Evolutionary conservation across 2,888 invertebrate species (phyloP).

Genomic region (Scotopteryx bipunctaria): DNA sequence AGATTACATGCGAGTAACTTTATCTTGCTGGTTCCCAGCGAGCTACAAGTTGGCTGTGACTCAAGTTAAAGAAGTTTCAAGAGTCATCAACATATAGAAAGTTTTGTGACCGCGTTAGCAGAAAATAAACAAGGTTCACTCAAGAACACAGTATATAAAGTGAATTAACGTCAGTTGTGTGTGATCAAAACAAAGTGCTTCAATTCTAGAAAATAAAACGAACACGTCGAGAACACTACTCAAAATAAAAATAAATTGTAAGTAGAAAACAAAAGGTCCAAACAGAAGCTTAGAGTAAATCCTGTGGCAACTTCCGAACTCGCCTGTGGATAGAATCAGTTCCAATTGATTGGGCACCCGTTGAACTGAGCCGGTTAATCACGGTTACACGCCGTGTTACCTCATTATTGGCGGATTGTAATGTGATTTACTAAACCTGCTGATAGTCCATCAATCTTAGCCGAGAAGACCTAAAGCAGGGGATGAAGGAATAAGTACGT

Average conservation of each 20-base stretch:
- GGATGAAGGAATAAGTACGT: not conserved
- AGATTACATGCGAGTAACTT: slow-evolving; percentile 22
- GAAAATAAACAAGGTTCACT: slow-evolving; percentile 15
- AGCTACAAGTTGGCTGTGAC: slow-evolving; percentile 22
- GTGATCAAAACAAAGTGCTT: too few species aligned
- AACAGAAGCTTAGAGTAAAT: slow-evolving; percentile 46
- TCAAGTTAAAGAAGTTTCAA: slow-evolving; percentile 26
- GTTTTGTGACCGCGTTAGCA: slow-evolving; percentile 23
- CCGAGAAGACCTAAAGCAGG: not conserved
- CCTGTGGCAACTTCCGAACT: slow-evolving; percentile 49
- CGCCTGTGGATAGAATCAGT: slow-evolving; percentile 54
- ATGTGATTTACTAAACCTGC: slow-evolving; percentile 41
- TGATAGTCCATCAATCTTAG: slow-evolving; percentile 10
- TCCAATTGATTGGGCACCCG: slow-evolving; percentile 63
- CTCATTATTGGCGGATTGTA: slow-evolving; percentile 47
- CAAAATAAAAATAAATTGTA: slow-evolving; percentile 12
- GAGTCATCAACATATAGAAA: slow-evolving; percentile 27
- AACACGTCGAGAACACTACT: slow-evolving; percentile 6
- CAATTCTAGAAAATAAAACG: slow-evolving; percentile 11
- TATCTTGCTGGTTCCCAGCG: slow-evolving; percentile 21
- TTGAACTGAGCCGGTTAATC: slow-evolving; percentile 64
- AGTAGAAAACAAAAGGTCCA: slow-evolving; percentile 22
- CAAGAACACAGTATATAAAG: slow-evolving; percentile 7
- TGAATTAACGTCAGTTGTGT: slow-evolving; percentile 2
- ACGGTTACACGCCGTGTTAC: slow-evolving; percentile 55